Conservation (phyloP, 2,888 invertebrate species). For the Agrilus mali region DNA sequence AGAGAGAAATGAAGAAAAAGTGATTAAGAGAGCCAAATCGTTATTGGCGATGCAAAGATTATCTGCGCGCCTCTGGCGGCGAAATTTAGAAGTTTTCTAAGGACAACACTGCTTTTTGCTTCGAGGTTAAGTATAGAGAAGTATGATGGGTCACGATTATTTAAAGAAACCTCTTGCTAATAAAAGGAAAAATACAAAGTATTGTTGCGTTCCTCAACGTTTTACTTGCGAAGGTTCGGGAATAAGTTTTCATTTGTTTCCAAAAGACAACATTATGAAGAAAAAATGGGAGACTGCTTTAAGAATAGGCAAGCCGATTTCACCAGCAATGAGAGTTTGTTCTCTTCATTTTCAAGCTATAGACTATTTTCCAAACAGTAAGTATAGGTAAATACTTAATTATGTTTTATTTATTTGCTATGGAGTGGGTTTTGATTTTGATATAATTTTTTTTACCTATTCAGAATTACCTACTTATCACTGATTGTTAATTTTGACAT, state of each 20-base stretch:
- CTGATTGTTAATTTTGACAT: too few species aligned
- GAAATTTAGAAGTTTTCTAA: too few species aligned
- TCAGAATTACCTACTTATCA: too few species aligned
- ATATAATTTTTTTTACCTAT: too few species aligned
- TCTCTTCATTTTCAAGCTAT: background rate
- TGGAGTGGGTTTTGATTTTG: too few species aligned
- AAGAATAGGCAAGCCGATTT: constrained; percentile 1
- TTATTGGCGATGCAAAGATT: too few species aligned
- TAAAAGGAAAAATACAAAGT: background rate
- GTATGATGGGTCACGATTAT: background rate
- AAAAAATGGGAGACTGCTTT: background rate
- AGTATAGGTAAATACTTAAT: too few species aligned
- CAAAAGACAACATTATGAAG: background rate
- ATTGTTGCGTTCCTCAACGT: background rate
- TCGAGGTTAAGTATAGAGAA: background rate
- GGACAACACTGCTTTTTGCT: too few species aligned
- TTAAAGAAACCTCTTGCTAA: background rate
- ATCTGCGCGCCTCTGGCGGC: too few species aligned
- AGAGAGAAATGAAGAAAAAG: too few species aligned
- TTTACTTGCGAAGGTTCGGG: background rate
- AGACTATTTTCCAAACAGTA: background rate
- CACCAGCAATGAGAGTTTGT: background rate
- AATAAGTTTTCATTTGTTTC: background rate
- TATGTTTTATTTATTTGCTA: background rate
- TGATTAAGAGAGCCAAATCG: too few species aligned